Conservation (phyloP, 2,888 invertebrate genomes). For the Netelia melanura region DNA sequence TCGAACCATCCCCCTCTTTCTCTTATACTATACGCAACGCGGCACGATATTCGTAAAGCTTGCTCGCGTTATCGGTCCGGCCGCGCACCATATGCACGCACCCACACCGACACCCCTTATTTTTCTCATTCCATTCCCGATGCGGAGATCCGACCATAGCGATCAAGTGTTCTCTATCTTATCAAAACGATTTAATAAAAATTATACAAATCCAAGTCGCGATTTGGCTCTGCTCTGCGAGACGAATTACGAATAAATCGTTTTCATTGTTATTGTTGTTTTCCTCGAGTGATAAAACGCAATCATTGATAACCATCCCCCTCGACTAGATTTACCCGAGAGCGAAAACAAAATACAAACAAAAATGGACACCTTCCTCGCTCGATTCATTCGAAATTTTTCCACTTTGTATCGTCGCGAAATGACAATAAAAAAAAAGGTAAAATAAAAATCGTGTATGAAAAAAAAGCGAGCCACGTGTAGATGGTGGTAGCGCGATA, state of each 20-base stretch:
- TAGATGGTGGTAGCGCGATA: slow-evolving; percentile 76
- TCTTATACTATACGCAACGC: slow-evolving; percentile 24
- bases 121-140: slow-evolving; percentile 28
- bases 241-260: slow-evolving; percentile 13
- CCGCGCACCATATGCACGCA: slow-evolving; percentile 69
- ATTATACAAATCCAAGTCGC: slow-evolving; percentile 10
- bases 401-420: slow-evolving; percentile 1
- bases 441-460: slow-evolving; percentile 21
- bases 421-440: slow-evolving; percentile 37
- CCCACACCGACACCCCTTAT: slow-evolving; percentile 2
- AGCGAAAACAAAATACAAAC: neutral
- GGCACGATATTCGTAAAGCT: slow-evolving; percentile 49
- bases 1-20: slow-evolving; percentile 48
- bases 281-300: neutral
- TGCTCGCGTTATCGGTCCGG: slow-evolving; percentile 66
- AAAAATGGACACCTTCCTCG: neutral
- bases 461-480: slow-evolving; percentile 61
- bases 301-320: neutral
- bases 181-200: slow-evolving; percentile 50
- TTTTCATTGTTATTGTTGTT: neutral
- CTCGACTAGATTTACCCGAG: neutral
- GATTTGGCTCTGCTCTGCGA: slow-evolving; percentile 5
- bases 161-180: slow-evolving; percentile 56
- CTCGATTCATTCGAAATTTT: slow-evolving; percentile 26
- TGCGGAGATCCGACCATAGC: slow-evolving; percentile 28